Conservation (phyloP, 2,113 vertebrate genomes). For the Xyrauchen texanus region DNA sequence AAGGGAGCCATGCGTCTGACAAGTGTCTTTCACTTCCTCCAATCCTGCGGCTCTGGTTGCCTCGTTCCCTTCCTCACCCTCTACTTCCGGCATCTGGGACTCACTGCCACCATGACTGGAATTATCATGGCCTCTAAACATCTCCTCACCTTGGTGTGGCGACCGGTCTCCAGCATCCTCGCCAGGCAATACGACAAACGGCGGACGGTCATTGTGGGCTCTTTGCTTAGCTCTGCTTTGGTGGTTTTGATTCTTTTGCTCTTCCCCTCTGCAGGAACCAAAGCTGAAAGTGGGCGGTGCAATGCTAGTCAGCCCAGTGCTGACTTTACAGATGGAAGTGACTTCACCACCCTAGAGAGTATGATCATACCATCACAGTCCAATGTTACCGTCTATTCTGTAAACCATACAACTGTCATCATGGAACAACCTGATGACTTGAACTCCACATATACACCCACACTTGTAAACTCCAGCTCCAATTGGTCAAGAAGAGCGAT, state of each 20-base stretch:
- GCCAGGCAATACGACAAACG: constrained; percentile 73
- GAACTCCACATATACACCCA: background rate
- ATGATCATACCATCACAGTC: background rate
- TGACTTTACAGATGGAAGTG: background rate
- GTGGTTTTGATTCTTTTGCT: constrained; percentile 75
- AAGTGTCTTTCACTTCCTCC: constrained; percentile 77
- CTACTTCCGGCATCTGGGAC: constrained; percentile 82
- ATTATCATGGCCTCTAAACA: constrained; percentile 78
- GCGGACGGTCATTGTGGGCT: constrained; percentile 68
- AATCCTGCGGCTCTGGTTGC: constrained; percentile 73
- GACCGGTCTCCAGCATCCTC: constrained; percentile 72
- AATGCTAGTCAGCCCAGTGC: constrained; percentile 53
- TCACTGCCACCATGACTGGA: constrained; percentile 79
- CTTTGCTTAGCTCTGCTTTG: constrained; percentile 73
- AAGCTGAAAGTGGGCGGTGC: constrained; percentile 55
- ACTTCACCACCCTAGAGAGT: background rate
- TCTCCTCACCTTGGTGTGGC: constrained; percentile 74
- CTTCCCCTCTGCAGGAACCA: constrained; percentile 60
- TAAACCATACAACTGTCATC: background rate
- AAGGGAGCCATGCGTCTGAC: constrained; percentile 75
- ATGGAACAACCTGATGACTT: background rate
- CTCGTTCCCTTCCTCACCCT: constrained; percentile 85
- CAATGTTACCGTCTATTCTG: background rate
- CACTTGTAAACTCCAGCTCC: background rate
- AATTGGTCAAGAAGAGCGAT: constrained; percentile 21